phyloP scores from a whole-genome alignment of 2,113 vertebrate species.

The Ptychochromis oligacanthus region DNA sequence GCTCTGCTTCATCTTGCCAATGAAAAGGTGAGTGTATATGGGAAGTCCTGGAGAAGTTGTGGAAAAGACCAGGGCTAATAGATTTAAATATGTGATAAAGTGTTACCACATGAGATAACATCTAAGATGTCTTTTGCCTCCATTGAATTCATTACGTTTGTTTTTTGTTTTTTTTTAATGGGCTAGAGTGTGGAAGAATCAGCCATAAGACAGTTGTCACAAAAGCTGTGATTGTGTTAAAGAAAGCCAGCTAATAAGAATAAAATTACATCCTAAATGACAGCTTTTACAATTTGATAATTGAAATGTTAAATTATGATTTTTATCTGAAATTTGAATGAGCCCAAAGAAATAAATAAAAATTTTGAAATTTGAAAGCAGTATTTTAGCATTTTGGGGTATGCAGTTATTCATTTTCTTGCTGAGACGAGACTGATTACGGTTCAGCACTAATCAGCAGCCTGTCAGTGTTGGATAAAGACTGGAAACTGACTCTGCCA shows the following conservation, averaged over 20 bases:
- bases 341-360: not conserved
- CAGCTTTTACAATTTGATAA: not conserved
- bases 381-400: not conserved
- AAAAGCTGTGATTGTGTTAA: no score
- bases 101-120: no score
- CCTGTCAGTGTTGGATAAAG: not conserved
- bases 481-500: not conserved
- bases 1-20: constrained; percentile 93
- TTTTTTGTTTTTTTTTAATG: not conserved
- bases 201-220: no score
- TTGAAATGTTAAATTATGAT: not conserved
- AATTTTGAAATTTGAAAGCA: not conserved
- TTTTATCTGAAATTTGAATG: no score
- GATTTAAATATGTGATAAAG: not conserved
- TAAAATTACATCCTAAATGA: not conserved
- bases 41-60: not conserved
- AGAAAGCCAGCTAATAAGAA: not conserved
- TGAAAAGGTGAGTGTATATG: constrained; percentile 90
- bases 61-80: not conserved
- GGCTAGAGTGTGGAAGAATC: not conserved
- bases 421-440: not conserved
- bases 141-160: not conserved
- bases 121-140: not conserved
- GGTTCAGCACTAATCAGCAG: not conserved
- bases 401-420: no score